A percentile compares a stretch with the other conserved stretches of the same genome.
Conservation (phyloP, 2,797 vertebrate genomes). For the Dendrocincla fuliginosa region DNA sequence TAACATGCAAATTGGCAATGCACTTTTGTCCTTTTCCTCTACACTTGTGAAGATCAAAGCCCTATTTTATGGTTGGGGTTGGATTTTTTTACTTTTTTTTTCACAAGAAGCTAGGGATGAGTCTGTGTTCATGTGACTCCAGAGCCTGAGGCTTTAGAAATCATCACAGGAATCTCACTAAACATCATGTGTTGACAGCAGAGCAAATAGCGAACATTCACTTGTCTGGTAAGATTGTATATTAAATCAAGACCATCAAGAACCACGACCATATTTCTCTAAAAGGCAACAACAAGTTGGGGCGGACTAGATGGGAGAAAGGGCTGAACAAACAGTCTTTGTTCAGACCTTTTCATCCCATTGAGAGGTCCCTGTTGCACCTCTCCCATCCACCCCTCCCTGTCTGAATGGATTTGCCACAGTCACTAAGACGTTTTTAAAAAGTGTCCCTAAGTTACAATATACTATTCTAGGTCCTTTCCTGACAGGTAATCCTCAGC, state of each 20-base stretch:
- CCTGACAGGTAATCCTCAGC: slow-evolving; percentile 20
- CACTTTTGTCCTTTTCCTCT: not conserved
- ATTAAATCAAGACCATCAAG: slow-evolving; percentile 28
- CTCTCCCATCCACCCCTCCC: not conserved
- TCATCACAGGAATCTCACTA: slow-evolving; percentile 50
- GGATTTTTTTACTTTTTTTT: not conserved
- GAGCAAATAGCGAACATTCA: slow-evolving; percentile 50
- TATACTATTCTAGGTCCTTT: not conserved
- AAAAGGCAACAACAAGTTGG: not conserved
- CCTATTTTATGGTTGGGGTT: not conserved
- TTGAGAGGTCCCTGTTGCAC: not conserved
- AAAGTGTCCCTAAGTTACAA: not conserved
- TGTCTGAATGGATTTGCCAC: not conserved
- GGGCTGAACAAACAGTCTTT: not conserved
- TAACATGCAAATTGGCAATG: not conserved
- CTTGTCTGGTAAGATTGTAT: not conserved
- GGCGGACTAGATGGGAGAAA: not conserved
- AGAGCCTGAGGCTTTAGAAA: slow-evolving; percentile 35
- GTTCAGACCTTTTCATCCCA: not conserved
- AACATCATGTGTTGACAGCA: slow-evolving; percentile 33
- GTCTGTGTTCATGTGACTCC: not conserved
- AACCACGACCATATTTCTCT: not conserved
- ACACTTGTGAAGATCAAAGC: not conserved
- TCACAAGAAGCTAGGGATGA: not conserved
- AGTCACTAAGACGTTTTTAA: not conserved